These are phyloP conservation scores for Aproaerema taeniolella DNA, from an alignment of 2,888 invertebrate genomes.

Conservation along the genomic window DNA sequence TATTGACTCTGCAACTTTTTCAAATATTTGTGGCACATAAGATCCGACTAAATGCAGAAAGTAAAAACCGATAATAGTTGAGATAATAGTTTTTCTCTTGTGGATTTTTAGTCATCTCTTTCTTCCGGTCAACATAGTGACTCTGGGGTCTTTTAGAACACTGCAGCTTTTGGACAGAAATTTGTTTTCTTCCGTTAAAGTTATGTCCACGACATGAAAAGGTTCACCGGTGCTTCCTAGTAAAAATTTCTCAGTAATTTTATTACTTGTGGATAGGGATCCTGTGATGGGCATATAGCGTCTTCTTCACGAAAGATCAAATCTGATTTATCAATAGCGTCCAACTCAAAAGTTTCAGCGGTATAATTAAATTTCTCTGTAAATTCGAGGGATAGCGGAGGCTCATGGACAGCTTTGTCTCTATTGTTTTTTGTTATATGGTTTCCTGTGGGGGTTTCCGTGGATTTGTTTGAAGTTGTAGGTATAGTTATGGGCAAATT, in stretches of 20 bases:
- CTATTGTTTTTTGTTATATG: no score
- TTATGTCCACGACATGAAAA: background rate
- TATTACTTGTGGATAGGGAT: background rate
- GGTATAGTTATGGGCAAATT: no score
- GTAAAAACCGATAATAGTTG: no score
- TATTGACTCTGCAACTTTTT: no score
- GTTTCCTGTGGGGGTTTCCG: no score
- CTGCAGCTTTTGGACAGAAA: background rate
- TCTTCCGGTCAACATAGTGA: background rate
- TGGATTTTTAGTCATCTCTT: background rate
- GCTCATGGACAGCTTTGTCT: no score
- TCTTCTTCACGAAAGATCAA: conserved; percentile 2
- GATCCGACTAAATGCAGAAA: no score
- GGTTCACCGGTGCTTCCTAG: background rate
- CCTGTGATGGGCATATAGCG: background rate
- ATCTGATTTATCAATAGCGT: conserved; percentile 3
- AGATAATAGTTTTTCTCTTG: background rate
- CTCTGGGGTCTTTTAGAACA: background rate
- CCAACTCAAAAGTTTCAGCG: conserved; percentile 2
- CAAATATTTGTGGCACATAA: no score
- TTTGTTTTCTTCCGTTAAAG: background rate
- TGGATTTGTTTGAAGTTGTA: no score
- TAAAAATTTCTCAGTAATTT: conserved; percentile 2
- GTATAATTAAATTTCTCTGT: background rate
- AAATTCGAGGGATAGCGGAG: background rate